phyloP scores from a whole-genome alignment of 2,797 vertebrate species.

The Tragelaphus eurycerus region DNA sequence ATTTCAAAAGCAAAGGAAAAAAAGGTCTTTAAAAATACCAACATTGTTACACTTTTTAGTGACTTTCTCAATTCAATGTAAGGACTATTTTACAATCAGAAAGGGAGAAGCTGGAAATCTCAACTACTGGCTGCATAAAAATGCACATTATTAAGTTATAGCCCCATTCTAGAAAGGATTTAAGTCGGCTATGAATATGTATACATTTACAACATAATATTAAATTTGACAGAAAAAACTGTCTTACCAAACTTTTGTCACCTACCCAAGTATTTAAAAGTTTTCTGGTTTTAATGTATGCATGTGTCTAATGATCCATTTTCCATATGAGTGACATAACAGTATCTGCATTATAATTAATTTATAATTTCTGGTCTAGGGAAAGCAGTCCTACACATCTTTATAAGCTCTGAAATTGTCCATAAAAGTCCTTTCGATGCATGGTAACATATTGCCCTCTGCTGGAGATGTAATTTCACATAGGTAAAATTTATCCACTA shows the following conservation, averaged over 20 bases:
- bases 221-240: not conserved
- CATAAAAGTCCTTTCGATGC: not conserved
- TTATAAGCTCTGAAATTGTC: not conserved
- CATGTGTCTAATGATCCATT: not conserved
- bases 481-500: not conserved
- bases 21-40: not conserved
- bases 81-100: slow-evolving; percentile 8
- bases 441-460: slow-evolving; percentile 80
- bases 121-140: not conserved
- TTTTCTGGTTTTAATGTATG: not conserved
- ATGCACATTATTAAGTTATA: not conserved
- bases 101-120: not conserved
- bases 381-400: not conserved
- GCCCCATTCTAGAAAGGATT: not conserved
- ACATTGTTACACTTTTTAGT: not conserved
- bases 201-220: not conserved
- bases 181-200: not conserved
- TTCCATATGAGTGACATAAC: not conserved
- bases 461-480: slow-evolving; percentile 63
- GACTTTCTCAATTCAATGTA: not conserved
- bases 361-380: slow-evolving; percentile 3
- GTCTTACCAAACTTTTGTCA: not conserved
- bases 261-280: not conserved
- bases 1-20: slow-evolving; percentile 3
- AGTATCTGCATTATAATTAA: not conserved